Evolutionary conservation across 92 coral and sea anemone species (phyloP).

Genomic region (Heliopora coerulea): DNA sequence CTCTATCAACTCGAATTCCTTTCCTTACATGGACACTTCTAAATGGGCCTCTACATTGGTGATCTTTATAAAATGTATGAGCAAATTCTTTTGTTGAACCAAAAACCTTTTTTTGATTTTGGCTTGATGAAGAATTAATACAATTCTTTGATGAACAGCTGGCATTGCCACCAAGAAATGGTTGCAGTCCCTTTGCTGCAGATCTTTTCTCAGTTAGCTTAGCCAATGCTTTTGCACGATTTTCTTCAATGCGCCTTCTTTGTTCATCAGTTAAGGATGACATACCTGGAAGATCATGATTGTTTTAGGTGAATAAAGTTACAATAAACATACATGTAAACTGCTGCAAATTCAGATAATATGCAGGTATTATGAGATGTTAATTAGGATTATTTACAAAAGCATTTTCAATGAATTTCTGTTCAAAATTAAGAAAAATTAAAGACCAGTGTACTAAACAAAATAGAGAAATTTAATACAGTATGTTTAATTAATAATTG

Average conservation of each 20-base stretch:
- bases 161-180: background rate
- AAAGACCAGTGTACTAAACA: too few relatives aligned
- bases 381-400: too few relatives aligned
- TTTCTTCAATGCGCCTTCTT: slow-evolving; percentile 80
- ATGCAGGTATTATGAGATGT: too few relatives aligned
- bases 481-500: too few relatives aligned
- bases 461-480: too few relatives aligned
- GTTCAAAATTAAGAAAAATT: too few relatives aligned
- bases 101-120: background rate
- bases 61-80: background rate
- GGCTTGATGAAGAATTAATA: background rate
- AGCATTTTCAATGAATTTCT: too few relatives aligned
- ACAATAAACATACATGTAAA: too few relatives aligned
- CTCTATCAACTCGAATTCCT: slow-evolving; percentile 1
- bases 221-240: slow-evolving; percentile 91
- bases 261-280: slow-evolving; percentile 85
- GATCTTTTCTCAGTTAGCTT: slow-evolving; percentile 65
- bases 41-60: background rate
- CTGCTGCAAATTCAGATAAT: too few relatives aligned
- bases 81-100: background rate
- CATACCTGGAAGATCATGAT: slow-evolving; percentile 35
- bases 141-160: background rate
- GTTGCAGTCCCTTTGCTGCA: background rate
- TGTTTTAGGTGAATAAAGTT: too few relatives aligned
- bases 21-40: background rate